Conservation (phyloP, 2,888 invertebrate genomes). For the Molorchus minor region DNA sequence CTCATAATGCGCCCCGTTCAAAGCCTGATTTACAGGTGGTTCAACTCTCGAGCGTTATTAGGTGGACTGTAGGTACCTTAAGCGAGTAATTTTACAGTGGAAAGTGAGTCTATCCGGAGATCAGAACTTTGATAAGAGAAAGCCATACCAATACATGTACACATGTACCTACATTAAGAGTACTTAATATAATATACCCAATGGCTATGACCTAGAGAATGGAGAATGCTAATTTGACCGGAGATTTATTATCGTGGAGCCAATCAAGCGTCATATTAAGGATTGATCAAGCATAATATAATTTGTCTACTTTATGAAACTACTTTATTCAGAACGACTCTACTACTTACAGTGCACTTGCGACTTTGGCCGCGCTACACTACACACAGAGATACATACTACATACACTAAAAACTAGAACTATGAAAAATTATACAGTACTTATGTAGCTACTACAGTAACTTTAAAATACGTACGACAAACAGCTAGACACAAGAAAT, state of each 20-base stretch:
- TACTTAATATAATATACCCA: too few species aligned
- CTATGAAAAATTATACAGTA: conserved; percentile 59
- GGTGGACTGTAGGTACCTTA: too few species aligned
- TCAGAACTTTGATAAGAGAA: too few species aligned
- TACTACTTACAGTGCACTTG: conserved; percentile 64
- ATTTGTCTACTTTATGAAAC: conserved; percentile 65
- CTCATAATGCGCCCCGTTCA: too few species aligned
- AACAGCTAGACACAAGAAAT: conserved; percentile 59
- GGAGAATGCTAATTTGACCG: conserved; percentile 20
- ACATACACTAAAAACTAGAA: conserved; percentile 60
- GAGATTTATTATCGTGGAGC: conserved; percentile 43
- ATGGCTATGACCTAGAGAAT: too few species aligned
- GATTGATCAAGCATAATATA: conserved; percentile 61
- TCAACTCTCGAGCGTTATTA: too few species aligned
- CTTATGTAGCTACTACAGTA: conserved; percentile 60
- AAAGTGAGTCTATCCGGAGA: too few species aligned
- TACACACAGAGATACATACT: conserved; percentile 63
- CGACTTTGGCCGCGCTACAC: conserved; percentile 59
- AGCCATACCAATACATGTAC: too few species aligned
- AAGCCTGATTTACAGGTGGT: too few species aligned
- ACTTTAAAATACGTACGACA: conserved; percentile 62
- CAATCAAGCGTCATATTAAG: conserved; percentile 54
- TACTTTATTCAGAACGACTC: conserved; percentile 67
- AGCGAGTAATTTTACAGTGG: too few species aligned
- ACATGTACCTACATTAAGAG: too few species aligned